Evolutionary conservation across 2,113 vertebrate species (phyloP).

Genomic region (Sturnus vulgaris): DNA sequence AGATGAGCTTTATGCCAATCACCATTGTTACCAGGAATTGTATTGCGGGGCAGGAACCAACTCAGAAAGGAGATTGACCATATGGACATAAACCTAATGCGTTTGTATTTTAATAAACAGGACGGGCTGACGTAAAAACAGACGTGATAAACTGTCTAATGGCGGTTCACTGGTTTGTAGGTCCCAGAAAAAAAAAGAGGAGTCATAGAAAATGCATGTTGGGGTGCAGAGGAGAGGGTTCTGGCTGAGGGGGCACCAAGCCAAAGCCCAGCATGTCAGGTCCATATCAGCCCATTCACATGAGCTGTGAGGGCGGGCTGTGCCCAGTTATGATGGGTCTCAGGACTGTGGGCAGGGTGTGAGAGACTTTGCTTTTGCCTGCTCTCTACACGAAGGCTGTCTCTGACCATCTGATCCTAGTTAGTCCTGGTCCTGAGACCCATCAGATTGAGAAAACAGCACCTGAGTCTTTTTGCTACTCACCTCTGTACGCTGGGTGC

Average conservation of each 20-base stretch:
- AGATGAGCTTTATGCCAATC: slow-evolving; percentile 57
- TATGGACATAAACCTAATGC: slow-evolving; percentile 44
- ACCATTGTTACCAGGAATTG: slow-evolving; percentile 36
- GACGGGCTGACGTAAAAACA: slow-evolving; percentile 47
- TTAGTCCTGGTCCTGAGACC: not conserved
- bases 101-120: slow-evolving; percentile 66
- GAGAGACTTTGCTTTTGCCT: not conserved
- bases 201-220: not conserved
- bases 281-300: not conserved
- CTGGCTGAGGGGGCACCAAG: not conserved
- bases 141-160: not conserved
- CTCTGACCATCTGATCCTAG: not conserved
- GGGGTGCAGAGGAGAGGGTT: not conserved
- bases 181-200: not conserved
- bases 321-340: not conserved
- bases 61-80: slow-evolving; percentile 63
- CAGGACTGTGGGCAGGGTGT: accelerated
- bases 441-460: not conserved
- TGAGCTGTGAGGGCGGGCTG: accelerated
- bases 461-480: not conserved
- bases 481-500: not conserved
- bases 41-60: slow-evolving; percentile 42
- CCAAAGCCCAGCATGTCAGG: not conserved
- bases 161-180: not conserved
- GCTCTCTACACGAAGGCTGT: not conserved